Evolutionary conservation across 92 coral and sea anemone genomes (phyloP).

Genomic region (Porites rus): DNA sequence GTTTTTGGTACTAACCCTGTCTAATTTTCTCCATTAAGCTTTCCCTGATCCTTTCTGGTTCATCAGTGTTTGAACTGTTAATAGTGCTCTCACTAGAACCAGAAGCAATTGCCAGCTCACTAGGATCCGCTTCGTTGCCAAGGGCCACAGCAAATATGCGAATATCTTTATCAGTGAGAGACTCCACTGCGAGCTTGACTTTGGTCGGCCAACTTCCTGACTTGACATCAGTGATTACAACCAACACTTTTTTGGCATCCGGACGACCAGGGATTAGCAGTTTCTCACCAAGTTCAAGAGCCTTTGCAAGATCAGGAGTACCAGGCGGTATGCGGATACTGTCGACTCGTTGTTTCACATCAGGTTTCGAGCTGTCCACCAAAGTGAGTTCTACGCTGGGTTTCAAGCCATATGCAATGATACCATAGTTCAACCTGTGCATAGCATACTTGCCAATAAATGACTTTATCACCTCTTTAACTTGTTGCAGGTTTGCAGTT

Average conservation of each 20-base stretch:
- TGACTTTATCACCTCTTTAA: slow-evolving; percentile 58
- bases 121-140: slow-evolving; percentile 68
- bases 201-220: slow-evolving; percentile 73
- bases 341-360: slow-evolving; percentile 30
- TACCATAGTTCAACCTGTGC: slow-evolving; percentile 75
- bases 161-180: slow-evolving; percentile 66
- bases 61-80: slow-evolving; percentile 39
- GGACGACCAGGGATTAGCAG: slow-evolving; percentile 60
- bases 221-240: slow-evolving; percentile 85
- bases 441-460: slow-evolving; percentile 72
- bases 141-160: slow-evolving; percentile 79
- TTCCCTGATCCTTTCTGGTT: slow-evolving; percentile 63
- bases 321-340: slow-evolving; percentile 35
- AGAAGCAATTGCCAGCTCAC: slow-evolving; percentile 48
- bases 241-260: slow-evolving; percentile 81
- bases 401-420: slow-evolving; percentile 67
- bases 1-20: slow-evolving; percentile 34
- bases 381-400: slow-evolving; percentile 56
- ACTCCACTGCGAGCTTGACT: slow-evolving; percentile 63
- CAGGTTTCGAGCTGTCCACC: slow-evolving; percentile 45
- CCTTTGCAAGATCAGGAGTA: slow-evolving; percentile 62
- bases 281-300: slow-evolving; percentile 31
- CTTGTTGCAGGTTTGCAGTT: slow-evolving; percentile 42
- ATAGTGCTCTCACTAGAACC: slow-evolving; percentile 15
- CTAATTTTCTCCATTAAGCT: slow-evolving; percentile 45